phyloP scores from a whole-genome alignment of 2,797 vertebrate species.

The Percopsis omiscomaycus region DNA sequence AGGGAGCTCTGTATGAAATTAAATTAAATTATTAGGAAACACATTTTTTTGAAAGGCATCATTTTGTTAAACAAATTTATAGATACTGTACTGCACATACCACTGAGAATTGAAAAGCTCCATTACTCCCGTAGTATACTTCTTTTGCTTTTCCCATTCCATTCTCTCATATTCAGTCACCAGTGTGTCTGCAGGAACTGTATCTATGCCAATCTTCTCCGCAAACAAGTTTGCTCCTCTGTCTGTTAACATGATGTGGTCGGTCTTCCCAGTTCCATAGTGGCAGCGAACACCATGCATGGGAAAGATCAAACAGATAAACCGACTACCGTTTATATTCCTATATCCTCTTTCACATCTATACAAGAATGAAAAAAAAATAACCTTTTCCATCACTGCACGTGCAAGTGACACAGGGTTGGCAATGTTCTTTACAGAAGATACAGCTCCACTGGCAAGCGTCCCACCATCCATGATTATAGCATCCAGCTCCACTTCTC shows the following conservation, averaged over 20 bases:
- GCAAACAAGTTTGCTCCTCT: slow-evolving; percentile 79
- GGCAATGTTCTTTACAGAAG: slow-evolving; percentile 75
- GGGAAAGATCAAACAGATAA: slow-evolving; percentile 18
- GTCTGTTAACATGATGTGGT: slow-evolving; percentile 73
- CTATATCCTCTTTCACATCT: background rate
- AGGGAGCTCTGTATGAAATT: too few relatives aligned
- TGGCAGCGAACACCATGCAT: slow-evolving; percentile 16
- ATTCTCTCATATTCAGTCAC: slow-evolving; percentile 70
- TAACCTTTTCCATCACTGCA: slow-evolving; percentile 76
- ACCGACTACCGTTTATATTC: background rate
- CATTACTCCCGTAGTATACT: slow-evolving; percentile 64
- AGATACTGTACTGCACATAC: slow-evolving; percentile 47
- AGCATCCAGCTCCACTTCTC: slow-evolving; percentile 77
- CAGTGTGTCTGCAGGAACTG: slow-evolving; percentile 61
- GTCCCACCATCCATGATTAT: slow-evolving; percentile 79
- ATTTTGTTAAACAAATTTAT: too few relatives aligned
- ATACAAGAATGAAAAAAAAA: slow-evolving; percentile 13
- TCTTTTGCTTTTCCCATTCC: slow-evolving; percentile 74
- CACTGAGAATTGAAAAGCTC: slow-evolving; percentile 70
- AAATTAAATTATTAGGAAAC: too few relatives aligned
- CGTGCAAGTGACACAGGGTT: slow-evolving; percentile 77
- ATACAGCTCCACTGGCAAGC: slow-evolving; percentile 71
- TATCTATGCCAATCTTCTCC: slow-evolving; percentile 66
- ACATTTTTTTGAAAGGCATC: too few relatives aligned
- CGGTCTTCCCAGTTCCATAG: slow-evolving; percentile 62